Conservation (phyloP, 2,113 vertebrate genomes). For the Phylloscopus trochiloides region DNA sequence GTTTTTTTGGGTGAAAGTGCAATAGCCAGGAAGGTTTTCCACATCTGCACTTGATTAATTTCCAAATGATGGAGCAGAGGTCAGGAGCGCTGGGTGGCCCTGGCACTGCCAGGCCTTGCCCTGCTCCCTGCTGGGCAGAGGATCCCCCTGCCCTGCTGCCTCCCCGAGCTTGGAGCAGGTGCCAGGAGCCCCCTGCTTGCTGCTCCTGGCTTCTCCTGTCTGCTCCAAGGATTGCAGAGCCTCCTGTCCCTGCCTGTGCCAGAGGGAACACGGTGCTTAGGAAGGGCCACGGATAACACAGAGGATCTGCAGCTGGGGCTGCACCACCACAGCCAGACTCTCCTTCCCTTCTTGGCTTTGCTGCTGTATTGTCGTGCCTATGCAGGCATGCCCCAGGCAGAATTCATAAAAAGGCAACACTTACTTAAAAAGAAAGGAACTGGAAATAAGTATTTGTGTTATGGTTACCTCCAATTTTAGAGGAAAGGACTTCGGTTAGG, state of each 20-base stretch:
- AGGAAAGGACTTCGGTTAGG: background rate
- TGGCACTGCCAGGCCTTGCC: background rate
- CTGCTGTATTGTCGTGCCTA: background rate
- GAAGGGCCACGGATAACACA: background rate
- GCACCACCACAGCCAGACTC: background rate
- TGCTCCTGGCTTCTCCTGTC: background rate
- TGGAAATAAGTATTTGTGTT: background rate
- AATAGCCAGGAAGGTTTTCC: background rate
- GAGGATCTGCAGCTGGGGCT: background rate
- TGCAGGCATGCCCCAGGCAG: background rate
- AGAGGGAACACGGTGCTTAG: fast-evolving
- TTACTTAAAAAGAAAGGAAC: background rate
- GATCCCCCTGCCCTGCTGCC: background rate
- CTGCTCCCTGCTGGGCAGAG: background rate
- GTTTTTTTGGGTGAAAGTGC: background rate
- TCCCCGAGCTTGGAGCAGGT: background rate
- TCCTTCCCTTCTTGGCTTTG: background rate
- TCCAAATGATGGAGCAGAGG: background rate
- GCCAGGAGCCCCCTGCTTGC: background rate
- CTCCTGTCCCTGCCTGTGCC: fast-evolving
- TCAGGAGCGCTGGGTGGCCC: fast-evolving
- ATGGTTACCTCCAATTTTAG: background rate
- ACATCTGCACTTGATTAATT: background rate
- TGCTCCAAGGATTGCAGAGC: background rate
- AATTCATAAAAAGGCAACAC: background rate